Evolutionary conservation across 2,113 vertebrate genomes (phyloP), one percentile per base, ranked within the genome.

Genomic region (Cyrtonyx montezumae): DNA sequence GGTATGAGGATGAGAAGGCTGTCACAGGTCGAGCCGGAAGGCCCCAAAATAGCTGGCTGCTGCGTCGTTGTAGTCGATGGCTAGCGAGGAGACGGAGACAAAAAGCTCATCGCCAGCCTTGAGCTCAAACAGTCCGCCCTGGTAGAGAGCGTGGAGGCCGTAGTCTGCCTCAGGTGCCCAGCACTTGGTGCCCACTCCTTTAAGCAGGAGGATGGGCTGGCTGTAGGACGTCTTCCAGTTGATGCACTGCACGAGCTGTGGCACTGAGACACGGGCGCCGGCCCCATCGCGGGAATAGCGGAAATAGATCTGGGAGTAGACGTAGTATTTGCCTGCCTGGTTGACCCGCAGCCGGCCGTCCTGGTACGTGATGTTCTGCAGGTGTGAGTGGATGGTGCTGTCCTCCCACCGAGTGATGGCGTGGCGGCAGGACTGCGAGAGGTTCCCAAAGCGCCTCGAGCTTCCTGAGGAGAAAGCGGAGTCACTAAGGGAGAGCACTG

Each of bases 301-400:
- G 87, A 99, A 99, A 79, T 98, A 99, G 77, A 98, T 98, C 97
- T 98, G 98, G 2, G 98, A 97, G 76, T 99, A 99, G 84, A 99
- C 93, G 90, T 98, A 99, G 97, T 99, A 99, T 49, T 98, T 98
- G 74, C 98, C 98, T 3, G 98, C 97, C 93, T 98, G 98, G 74
- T 98, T 97, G 62, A 98, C 97, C 3, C 97, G 97, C 76, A 99
- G 98, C 69, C 97, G 98, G 40, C 98, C 98, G 0, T 98, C 98
- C n/a, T 75, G 85, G 96, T 99, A 97, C 2, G 96, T 98, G 98
- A 99, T 98, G 97, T 99, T 98, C 96, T 98, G 98, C 79, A 99
- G 96, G 94, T 99, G 98, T 7, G 98, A 97, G 4, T 98, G 98
- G 13, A 98, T 98, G 94, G 98, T 97, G 94, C 97, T 82, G 80